Evolutionary conservation across 2,113 vertebrate species (phyloP), one percentile per base, ranked within the genome.

Genomic region (Brachypodius melanocephalos): DNA sequence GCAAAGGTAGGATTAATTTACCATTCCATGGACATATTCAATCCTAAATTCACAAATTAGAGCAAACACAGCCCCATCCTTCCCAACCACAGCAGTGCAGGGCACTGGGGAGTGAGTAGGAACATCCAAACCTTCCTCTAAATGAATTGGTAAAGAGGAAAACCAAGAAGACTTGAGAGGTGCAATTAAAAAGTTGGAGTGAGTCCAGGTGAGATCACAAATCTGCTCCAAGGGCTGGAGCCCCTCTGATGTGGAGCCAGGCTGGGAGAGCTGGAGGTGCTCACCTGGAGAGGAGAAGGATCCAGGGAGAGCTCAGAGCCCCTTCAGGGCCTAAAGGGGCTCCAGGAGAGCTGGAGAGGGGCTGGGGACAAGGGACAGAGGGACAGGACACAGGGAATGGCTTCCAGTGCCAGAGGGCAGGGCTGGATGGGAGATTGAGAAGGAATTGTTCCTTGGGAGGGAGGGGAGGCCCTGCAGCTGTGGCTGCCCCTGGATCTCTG

Each of bases 371-470:
- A 16, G 57, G 66, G 4, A 3, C 10, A 25, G 79, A 61, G 66
- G 66, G 45, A 52, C 57, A 83, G 80, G 38, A 62, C 17, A 2
- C 13, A 32, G 68, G 67, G 57, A 62, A 62, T 54, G 57, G 67
- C 11, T 61, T 43, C 26, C 57, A 32, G 0, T 83, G 80, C 48
- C 67, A n/a, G 6, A 45, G 67, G 67, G 38, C 48, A 72, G 80
- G 38, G 57, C 0, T 22, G 9, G 57, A 2, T 54, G 58, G 68
- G 81, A 55, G 0, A 12, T 13, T 73, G 68, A 42, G 49, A 1
- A 8, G 68, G 40, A 48, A 55, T 55, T 84, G 2, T 6, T 9
- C 26, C 55, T 48, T 84, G 57, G 0, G 1, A 73, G 81, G 81
- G 21, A 17, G 40, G 10, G 10, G 0, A n/a, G 29, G 42, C 1